phyloP scores from a whole-genome alignment of 2,113 vertebrate genomes.

The Lota lota region DNA sequence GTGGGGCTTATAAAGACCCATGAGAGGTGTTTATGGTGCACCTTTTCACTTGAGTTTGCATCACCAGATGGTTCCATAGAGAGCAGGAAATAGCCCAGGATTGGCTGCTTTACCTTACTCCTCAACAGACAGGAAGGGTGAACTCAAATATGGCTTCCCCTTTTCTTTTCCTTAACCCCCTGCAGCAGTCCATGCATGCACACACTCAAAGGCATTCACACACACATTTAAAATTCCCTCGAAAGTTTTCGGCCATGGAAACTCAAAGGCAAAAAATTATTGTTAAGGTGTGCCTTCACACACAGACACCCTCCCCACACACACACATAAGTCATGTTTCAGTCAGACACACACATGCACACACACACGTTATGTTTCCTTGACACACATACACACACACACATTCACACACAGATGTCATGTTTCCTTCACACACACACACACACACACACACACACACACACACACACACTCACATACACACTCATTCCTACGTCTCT shows the following conservation, averaged over 20 bases:
- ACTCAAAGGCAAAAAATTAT: no score
- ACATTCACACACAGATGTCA: no score
- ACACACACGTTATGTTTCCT: no score
- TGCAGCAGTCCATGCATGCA: conserved; percentile 3
- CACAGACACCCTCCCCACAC: background rate
- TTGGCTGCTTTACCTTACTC: conserved; percentile 19
- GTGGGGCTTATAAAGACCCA: background rate
- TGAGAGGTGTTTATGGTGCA: conserved; percentile 28
- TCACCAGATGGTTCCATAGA: conserved; percentile 39
- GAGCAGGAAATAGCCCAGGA: conserved; percentile 10
- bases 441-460: background rate
- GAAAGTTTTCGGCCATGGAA: no score
- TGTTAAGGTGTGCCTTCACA: no score
- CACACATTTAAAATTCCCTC: background rate
- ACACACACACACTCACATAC: conserved; percentile 1
- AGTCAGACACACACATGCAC: no score
- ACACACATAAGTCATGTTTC: no score
- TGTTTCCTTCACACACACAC: background rate
- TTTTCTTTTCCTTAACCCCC: conserved; percentile 4
- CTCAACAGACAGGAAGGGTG: conserved; percentile 10
- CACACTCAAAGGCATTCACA: conserved; percentile 6
- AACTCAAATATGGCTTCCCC: conserved; percentile 10
- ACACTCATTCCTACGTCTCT: background rate
- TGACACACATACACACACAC: background rate
- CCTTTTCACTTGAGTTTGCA: conserved; percentile 29